A percentile compares a stretch with the other conserved stretches of the same genome.
Evolutionary conservation across 2,113 vertebrate species (phyloP).

Genomic region (Geothlypis trichas): DNA sequence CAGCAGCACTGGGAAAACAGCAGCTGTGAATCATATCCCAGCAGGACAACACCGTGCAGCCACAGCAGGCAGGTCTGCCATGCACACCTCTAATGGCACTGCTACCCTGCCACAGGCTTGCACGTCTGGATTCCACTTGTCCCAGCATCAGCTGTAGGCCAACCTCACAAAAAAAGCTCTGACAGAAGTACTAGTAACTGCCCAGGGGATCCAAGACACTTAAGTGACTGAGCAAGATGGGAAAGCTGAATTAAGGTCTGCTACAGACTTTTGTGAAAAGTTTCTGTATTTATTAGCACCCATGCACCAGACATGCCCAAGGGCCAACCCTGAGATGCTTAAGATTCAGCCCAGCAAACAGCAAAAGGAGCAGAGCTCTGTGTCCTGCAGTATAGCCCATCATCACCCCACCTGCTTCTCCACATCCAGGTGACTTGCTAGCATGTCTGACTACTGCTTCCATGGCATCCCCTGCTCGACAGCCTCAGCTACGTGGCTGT

Average conservation of each 20-base stretch:
- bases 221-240: neutral
- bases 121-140: neutral
- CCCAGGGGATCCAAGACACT: neutral
- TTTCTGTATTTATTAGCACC: neutral
- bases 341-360: neutral
- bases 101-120: neutral
- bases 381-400: neutral
- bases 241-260: neutral
- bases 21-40: neutral
- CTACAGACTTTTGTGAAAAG: accelerated
- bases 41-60: neutral
- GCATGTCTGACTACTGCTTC: neutral
- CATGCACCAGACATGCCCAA: neutral
- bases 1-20: accelerated
- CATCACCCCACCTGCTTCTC: neutral
- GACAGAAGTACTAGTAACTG: neutral
- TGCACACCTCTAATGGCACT: accelerated
- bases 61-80: neutral
- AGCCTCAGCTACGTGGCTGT: neutral
- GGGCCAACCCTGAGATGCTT: neutral
- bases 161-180: neutral
- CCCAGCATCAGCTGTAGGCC: neutral
- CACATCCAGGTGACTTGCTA: neutral
- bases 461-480: neutral
- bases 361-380: neutral